Evolutionary conservation across 1,140 invertebrate species (phyloP).

Genomic region (Trypoxylus dichotomus): DNA sequence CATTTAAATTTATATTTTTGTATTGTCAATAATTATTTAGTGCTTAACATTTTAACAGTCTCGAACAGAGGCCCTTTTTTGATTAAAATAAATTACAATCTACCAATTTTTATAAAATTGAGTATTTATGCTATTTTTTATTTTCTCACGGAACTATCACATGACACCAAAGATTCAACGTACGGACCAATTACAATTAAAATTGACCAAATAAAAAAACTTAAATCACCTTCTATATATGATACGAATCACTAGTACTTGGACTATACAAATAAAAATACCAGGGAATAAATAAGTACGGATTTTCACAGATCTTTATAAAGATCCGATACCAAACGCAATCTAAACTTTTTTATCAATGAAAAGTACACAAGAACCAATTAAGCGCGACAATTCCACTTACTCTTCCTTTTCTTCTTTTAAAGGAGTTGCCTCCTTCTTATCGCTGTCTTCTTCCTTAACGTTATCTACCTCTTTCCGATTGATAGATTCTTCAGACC

Average conservation of each 20-base stretch:
- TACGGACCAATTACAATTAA: too few species aligned
- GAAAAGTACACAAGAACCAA: neutral
- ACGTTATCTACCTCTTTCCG: neutral
- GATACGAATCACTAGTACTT: neutral
- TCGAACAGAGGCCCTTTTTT: too few species aligned
- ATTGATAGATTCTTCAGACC: neutral
- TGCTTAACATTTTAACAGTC: too few species aligned
- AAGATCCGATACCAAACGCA: neutral
- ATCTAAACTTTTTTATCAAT: neutral
- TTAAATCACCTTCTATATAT: too few species aligned
- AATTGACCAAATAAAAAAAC: too few species aligned
- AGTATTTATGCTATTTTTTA: too few species aligned
- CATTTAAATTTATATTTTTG: too few species aligned
- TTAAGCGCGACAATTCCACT: neutral
- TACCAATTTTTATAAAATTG: too few species aligned
- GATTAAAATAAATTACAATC: too few species aligned
- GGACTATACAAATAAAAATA: neutral
- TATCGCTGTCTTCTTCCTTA: neutral
- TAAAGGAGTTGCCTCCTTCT: neutral
- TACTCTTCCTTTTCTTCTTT: slow-evolving; percentile 3
- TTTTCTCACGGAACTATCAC: too few species aligned
- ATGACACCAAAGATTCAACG: too few species aligned
- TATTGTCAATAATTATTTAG: too few species aligned
- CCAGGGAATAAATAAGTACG: slow-evolving; percentile 9
- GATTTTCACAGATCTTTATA: neutral